phyloP scores from a whole-genome alignment of 1,140 invertebrate species.

The Drosophila burlai region DNA sequence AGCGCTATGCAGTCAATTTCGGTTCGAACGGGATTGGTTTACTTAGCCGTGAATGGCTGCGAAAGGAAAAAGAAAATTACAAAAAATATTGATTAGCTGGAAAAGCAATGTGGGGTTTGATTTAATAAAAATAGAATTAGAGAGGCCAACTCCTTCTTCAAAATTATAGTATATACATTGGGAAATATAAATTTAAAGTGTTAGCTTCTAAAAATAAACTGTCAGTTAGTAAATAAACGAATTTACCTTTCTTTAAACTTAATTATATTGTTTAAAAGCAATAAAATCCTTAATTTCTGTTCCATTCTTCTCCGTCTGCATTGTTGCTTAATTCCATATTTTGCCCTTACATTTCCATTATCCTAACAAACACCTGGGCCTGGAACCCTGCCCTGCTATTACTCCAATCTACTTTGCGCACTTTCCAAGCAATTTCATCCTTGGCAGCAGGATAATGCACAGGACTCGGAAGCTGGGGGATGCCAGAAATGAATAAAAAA shows the following conservation, averaged over 20 bases:
- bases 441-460: conserved; percentile 44
- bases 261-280: background rate
- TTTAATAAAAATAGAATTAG: background rate
- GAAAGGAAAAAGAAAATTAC: background rate
- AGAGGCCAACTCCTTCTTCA: background rate
- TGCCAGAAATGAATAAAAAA: conserved; percentile 26
- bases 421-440: conserved; percentile 77
- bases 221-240: too few relatives aligned
- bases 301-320: background rate
- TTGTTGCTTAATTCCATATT: conserved; percentile 8
- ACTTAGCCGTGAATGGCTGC: conserved; percentile 14
- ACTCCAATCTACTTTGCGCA: conserved; percentile 73
- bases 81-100: background rate
- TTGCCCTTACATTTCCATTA: conserved; percentile 33
- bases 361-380: conserved; percentile 26
- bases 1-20: conserved; percentile 22
- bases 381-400: conserved; percentile 20
- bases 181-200: background rate
- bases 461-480: background rate
- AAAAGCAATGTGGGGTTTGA: background rate
- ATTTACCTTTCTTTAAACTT: background rate
- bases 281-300: background rate
- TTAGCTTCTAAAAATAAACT: background rate
- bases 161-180: background rate
- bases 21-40: conserved; percentile 28